A percentile compares a stretch with the other conserved stretches of the same genome.
These are phyloP conservation scores for Apis florea DNA, from an alignment of 1,140 invertebrate genomes.

Conservation along the genomic window DNA sequence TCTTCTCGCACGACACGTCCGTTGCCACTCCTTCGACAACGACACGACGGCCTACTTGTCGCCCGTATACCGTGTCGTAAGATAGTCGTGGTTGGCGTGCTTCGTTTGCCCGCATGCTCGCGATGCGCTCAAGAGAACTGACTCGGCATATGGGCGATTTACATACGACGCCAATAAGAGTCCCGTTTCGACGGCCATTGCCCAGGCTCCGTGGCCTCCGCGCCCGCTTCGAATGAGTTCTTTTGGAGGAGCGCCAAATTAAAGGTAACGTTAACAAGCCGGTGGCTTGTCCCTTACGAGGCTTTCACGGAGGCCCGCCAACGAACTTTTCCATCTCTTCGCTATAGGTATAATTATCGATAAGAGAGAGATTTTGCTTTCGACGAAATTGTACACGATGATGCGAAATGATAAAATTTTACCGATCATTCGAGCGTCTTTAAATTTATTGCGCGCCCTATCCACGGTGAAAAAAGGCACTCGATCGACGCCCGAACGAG, in stretches of 20 bases:
- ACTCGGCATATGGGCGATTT: slow-evolving; percentile 79
- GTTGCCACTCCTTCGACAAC: slow-evolving; percentile 61
- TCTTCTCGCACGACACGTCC: slow-evolving; percentile 26
- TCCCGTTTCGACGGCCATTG: slow-evolving; percentile 54
- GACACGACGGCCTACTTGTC: slow-evolving; percentile 77
- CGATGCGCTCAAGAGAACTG: slow-evolving; percentile 71
- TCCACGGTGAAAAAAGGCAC: slow-evolving; percentile 55
- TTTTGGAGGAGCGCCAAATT: slow-evolving; percentile 28
- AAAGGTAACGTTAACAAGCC: slow-evolving; percentile 1
- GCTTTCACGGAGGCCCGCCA: background rate
- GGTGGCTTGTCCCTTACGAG: background rate
- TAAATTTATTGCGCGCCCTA: slow-evolving; percentile 48
- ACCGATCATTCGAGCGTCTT: slow-evolving; percentile 14
- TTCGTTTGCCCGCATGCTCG: slow-evolving; percentile 75
- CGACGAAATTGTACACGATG: background rate
- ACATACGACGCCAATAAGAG: slow-evolving; percentile 68
- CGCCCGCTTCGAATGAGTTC: slow-evolving; percentile 1
- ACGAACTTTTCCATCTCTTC: background rate
- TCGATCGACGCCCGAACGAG: slow-evolving; percentile 55
- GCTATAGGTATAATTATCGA: background rate
- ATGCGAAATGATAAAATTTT: slow-evolving; percentile 27
- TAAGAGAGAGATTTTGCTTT: background rate
- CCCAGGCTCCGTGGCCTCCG: slow-evolving; percentile 6
- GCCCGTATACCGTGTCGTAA: slow-evolving; percentile 76
- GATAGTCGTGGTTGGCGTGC: slow-evolving; percentile 72